These are phyloP conservation scores for Chamaea fasciata DNA, from an alignment of 2,113 vertebrate species.

Conservation along the genomic window DNA sequence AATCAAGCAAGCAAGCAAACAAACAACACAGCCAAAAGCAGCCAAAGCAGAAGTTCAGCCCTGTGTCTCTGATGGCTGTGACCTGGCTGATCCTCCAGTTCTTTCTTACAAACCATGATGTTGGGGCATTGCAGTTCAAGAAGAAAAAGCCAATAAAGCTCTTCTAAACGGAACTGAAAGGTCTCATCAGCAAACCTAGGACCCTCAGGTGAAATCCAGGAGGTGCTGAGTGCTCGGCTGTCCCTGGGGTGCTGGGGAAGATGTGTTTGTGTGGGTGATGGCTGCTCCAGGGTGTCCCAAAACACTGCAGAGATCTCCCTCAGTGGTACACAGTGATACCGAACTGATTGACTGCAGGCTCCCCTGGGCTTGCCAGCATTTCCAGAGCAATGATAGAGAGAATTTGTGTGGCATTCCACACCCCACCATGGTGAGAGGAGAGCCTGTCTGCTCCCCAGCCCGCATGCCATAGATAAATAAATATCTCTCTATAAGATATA, in stretches of 20 bases:
- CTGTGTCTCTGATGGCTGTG: not conserved
- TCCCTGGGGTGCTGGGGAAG: not conserved
- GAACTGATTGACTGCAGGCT: constrained; percentile 8
- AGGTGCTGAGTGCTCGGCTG: not conserved
- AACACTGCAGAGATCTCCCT: not conserved
- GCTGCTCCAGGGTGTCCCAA: not conserved
- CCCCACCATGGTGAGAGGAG: not conserved
- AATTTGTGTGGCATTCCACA: constrained; percentile 19
- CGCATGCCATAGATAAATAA: not conserved
- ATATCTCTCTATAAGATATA: not conserved
- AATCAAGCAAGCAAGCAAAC: not conserved
- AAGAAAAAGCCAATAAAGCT: not conserved
- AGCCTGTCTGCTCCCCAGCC: not conserved
- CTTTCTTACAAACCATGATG: not conserved
- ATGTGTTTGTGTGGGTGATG: not conserved
- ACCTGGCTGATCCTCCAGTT: not conserved
- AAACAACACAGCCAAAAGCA: not conserved
- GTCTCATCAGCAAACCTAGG: not conserved
- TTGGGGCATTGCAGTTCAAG: not conserved
- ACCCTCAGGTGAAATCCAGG: not conserved
- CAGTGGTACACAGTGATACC: not conserved
- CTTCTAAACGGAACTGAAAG: not conserved
- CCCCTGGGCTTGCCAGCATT: not conserved
- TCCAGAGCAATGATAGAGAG: not conserved
- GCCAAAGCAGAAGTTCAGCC: not conserved